phyloP scores from a whole-genome alignment of 2,888 invertebrate species.

The Drosophila tanythrix region DNA sequence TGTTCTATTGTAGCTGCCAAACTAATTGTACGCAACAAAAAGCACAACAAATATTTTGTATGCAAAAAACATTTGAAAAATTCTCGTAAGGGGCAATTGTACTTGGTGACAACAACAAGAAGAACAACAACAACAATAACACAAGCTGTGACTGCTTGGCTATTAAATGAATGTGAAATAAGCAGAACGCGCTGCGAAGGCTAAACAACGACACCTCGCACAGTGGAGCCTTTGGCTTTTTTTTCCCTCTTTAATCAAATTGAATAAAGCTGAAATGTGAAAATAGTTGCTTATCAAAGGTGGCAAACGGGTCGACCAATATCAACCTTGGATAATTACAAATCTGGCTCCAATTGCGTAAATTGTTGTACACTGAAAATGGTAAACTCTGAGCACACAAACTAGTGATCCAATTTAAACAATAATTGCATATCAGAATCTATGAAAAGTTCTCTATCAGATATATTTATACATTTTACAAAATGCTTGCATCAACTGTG shows the following conservation, averaged over 20 bases:
- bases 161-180: constrained; percentile 57
- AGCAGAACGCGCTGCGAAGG: constrained; percentile 31
- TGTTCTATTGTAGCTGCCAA: constrained; percentile 59
- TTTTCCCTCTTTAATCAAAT: background rate
- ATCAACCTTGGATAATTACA: background rate
- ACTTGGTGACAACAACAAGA: constrained; percentile 56
- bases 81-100: constrained; percentile 73
- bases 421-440: background rate
- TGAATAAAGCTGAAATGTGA: background rate
- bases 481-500: background rate
- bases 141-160: constrained; percentile 29
- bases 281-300: background rate
- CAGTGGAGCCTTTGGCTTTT: background rate
- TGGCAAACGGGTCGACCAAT: background rate
- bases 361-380: background rate
- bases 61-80: constrained; percentile 75
- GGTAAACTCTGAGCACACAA: background rate
- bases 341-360: too few species aligned
- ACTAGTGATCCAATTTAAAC: background rate
- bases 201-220: constrained; percentile 3
- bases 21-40: constrained; percentile 79
- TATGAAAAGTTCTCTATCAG: fast-evolving
- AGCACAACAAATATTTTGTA: constrained; percentile 63
- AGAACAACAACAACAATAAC: constrained; percentile 14
- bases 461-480: background rate